Conservation (phyloP, 2,888 invertebrate genomes). For the Eupelmus urozonus region DNA sequence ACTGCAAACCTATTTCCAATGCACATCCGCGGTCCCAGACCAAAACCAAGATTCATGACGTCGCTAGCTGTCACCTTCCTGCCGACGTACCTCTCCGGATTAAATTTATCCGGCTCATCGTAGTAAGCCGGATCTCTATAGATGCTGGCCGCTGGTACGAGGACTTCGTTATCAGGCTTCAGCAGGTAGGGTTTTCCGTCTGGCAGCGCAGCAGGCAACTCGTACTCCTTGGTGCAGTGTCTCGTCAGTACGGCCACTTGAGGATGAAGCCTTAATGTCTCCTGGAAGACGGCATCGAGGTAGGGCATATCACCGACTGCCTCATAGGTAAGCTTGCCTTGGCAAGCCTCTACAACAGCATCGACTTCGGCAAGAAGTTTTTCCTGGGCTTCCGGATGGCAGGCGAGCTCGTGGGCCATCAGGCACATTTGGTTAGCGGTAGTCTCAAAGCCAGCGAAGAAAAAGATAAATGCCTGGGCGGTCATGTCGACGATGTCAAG, state of each 20-base stretch:
- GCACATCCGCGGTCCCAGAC: constrained; percentile 68
- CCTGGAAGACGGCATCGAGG: constrained; percentile 77
- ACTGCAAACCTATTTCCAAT: constrained; percentile 76
- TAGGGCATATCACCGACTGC: constrained; percentile 63
- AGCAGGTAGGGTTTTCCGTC: constrained; percentile 67
- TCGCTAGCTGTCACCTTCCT: constrained; percentile 61
- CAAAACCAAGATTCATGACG: constrained; percentile 63
- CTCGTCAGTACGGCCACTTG: constrained; percentile 66
- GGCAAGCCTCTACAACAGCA: not conserved
- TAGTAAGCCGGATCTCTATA: constrained; percentile 73
- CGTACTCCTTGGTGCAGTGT: constrained; percentile 66
- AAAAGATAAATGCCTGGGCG: constrained; percentile 66
- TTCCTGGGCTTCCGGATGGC: not conserved
- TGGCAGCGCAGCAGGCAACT: constrained; percentile 67
- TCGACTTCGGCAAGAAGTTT: not conserved
- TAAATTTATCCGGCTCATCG: constrained; percentile 73
- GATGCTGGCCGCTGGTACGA: constrained; percentile 69
- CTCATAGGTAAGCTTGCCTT: not conserved
- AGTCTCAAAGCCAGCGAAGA: constrained; percentile 69
- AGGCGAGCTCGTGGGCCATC: constrained; percentile 46
- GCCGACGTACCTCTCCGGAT: constrained; percentile 74
- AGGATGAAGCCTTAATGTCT: constrained; percentile 68
- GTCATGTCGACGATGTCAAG: constrained; percentile 74
- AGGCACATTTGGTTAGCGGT: constrained; percentile 65
- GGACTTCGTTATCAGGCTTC: constrained; percentile 66